These are phyloP conservation scores for Haliclona indistincta DNA, from an alignment of 37 sponge, comb jelly and placozoan species.

Conservation along the genomic window DNA sequence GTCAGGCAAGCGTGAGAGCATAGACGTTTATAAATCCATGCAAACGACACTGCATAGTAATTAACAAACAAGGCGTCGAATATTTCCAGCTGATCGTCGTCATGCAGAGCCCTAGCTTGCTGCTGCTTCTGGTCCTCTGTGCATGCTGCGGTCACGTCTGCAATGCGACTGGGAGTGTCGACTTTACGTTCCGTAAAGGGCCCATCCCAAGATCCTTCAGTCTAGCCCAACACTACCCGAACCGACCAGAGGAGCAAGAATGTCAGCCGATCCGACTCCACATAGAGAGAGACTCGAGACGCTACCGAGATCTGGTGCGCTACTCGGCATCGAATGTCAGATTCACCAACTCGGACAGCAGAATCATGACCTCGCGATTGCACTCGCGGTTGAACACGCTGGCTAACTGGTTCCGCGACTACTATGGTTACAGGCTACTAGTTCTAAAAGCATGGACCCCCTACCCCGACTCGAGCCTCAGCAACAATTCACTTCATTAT, in stretches of 20 bases:
- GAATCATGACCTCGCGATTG: conserved; percentile 64
- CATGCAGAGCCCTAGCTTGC: not conserved
- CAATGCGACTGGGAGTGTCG: not conserved
- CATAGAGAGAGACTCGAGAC: conserved; percentile 60
- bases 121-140: not conserved
- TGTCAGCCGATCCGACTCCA: conserved; percentile 75
- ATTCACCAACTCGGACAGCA: conserved; percentile 47
- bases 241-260: conserved; percentile 52
- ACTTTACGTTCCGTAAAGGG: conserved; percentile 36
- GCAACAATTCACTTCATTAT: conserved; percentile 68
- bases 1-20: too few relatives aligned
- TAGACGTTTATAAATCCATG: too few relatives aligned
- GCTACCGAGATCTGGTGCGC: conserved; percentile 46
- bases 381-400: conserved; percentile 48
- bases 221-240: conserved; percentile 53
- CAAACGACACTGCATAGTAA: not conserved
- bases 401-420: conserved; percentile 14
- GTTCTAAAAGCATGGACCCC: conserved; percentile 58
- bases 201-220: conserved; percentile 31
- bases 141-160: not conserved
- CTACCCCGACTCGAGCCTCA: conserved; percentile 17
- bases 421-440: conserved; percentile 5
- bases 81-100: not conserved
- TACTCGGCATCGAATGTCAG: conserved; percentile 11
- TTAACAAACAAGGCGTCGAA: not conserved